Evolutionary conservation across 2,888 invertebrate species (phyloP), one percentile per base, ranked within the genome.

Genomic region (Artemia sp.): DNA sequence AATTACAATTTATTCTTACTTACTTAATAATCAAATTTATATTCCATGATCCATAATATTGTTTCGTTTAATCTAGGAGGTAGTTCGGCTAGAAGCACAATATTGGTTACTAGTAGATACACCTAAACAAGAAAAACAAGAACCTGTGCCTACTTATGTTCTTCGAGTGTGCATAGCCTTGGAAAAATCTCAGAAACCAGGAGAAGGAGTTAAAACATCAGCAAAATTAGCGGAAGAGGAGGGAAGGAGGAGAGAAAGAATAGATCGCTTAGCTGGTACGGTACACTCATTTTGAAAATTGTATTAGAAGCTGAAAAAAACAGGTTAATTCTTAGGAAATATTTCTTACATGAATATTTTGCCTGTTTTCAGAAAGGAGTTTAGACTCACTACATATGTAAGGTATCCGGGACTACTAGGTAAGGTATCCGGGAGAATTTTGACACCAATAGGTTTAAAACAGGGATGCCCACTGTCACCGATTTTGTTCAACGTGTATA

Each of bases 31-130:
- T 6, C 38, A 38, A 38, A 38, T 38, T 38, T 38, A 38, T 38
- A 38, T 38, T 38, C 38, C 38, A 38, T 38, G 6, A 6, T 6
- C 38, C 38, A 38, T 38, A 38, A 2, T 38, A 38, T 38, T 38
- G 38, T 38, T 38, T 38, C 5, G 3, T 38, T 38, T 38, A 38
- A 38, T 69, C 67, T 80, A 91, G 91, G 91, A 92, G 75, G 92
- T 92, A 66, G 90, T 91, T 73, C 87, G 90, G 73, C 81, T 92
- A 76, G 92, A 92, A 81, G 90, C 91, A 9, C 90, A 92, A 77
- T 92, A 93, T 80, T 93, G 93, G 93, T 89, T 91, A 9, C 80
- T 94, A 75, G 89, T 94, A 71, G 93, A 93, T 79, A 90, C 94
- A 72, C 93, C 93, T 53, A 87, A 89, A 72, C 93, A 94, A 78